phyloP scores from a whole-genome alignment of 2,113 vertebrate genomes.

The Ammospiza caudacuta region DNA sequence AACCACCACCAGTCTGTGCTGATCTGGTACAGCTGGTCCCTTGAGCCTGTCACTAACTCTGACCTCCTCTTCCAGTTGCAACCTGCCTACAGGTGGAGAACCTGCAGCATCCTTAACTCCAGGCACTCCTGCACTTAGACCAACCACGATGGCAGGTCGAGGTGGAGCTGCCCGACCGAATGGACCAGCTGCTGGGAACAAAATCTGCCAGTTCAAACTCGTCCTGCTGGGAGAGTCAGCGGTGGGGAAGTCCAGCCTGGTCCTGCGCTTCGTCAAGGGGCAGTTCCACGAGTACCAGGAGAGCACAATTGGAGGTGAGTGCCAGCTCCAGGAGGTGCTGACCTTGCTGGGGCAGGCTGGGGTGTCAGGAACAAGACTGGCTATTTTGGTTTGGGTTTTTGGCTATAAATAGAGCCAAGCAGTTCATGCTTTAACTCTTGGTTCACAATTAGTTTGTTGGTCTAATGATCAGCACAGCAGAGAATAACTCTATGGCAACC shows the following conservation, averaged over 20 bases:
- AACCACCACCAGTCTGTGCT: not conserved
- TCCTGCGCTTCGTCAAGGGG: constrained; percentile 97
- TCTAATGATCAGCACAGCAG: not conserved
- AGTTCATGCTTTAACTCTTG: not conserved
- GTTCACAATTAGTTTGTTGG: not conserved
- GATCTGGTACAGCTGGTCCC: not conserved
- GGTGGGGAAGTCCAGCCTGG: constrained; percentile 96
- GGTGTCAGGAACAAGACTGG: not conserved
- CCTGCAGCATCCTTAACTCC: constrained; percentile 23
- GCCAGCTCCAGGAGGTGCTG: not conserved
- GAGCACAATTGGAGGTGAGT: constrained; percentile 97
- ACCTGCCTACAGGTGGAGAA: constrained; percentile 64
- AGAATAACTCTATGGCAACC: constrained; percentile 12
- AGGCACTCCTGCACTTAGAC: constrained; percentile 40
- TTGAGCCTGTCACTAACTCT: not conserved
- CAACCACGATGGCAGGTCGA: constrained; percentile 89
- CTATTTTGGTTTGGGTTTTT: not conserved
- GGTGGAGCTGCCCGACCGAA: constrained; percentile 92
- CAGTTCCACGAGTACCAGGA: constrained; percentile 99
- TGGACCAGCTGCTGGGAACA: constrained; percentile 90
- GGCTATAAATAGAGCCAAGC: not conserved
- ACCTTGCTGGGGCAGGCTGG: not conserved
- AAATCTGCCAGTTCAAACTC: constrained; percentile 98
- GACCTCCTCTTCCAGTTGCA: constrained; percentile 69
- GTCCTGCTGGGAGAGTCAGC: constrained; percentile 95